Conservation (phyloP, 2,113 vertebrate species). For the Triplophysa tibetana region DNA sequence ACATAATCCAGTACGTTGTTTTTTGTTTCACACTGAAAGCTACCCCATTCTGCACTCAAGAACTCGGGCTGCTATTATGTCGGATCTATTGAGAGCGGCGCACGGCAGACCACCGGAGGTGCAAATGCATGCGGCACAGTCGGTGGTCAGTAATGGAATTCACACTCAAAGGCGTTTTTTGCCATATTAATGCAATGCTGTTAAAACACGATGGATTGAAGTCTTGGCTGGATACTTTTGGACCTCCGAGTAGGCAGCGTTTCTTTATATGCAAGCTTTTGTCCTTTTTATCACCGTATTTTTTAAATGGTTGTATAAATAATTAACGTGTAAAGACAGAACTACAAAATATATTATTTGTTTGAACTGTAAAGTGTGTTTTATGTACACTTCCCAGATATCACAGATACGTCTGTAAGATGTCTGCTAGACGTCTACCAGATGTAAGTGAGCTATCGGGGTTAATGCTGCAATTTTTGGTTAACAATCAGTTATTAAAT, state of each 20-base stretch:
- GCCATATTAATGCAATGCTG: background rate
- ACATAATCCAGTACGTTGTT: background rate
- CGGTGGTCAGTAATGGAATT: conserved; percentile 5
- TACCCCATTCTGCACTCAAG: background rate
- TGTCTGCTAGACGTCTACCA: too few species aligned
- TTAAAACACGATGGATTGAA: background rate
- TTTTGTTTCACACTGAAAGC: conserved; percentile 4
- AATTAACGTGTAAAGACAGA: too few species aligned
- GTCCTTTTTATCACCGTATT: too few species aligned
- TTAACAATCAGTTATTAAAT: background rate
- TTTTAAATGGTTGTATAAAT: too few species aligned
- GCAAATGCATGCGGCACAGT: conserved; percentile 17
- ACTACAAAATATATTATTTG: too few species aligned
- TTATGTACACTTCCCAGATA: too few species aligned
- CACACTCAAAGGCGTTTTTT: background rate
- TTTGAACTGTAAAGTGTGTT: too few species aligned
- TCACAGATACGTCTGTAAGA: too few species aligned
- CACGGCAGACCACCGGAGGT: conserved; percentile 4
- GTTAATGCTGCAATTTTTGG: too few species aligned
- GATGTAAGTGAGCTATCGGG: too few species aligned
- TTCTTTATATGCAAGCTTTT: background rate
- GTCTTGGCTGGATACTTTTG: background rate
- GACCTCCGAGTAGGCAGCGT: background rate
- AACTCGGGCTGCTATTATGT: background rate
- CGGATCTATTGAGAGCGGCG: background rate